A percentile compares a stretch with the other conserved stretches of the same genome.
Evolutionary conservation across 1,140 invertebrate species (phyloP).

Genomic region (roundworm (Caenorhabditis elegans)): DNA sequence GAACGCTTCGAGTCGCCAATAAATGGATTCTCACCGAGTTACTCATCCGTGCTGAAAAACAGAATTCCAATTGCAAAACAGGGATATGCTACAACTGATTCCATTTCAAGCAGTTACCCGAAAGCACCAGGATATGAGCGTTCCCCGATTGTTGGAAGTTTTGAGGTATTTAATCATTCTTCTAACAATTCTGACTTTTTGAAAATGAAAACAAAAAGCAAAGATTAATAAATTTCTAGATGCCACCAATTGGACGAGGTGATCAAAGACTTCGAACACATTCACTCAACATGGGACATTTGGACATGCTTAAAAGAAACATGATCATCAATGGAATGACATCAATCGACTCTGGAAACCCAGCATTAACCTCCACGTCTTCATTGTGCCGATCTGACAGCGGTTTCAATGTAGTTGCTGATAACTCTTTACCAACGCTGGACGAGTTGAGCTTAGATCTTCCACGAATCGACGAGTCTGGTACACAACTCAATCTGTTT

Average conservation of each 20-base stretch:
- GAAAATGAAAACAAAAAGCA: not conserved
- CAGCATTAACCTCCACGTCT: slow-evolving; percentile 37
- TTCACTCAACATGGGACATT: slow-evolving; percentile 44
- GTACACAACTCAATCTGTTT: not conserved
- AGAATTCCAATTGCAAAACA: not conserved
- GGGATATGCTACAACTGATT: slow-evolving; percentile 17
- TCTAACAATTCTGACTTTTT: too few relatives aligned
- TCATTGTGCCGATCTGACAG: slow-evolving; percentile 37
- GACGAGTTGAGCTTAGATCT: slow-evolving; percentile 43
- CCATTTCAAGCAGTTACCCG: slow-evolving; percentile 38
- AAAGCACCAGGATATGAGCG: slow-evolving; percentile 45
- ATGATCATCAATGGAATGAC: not conserved
- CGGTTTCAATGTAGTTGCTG: slow-evolving; percentile 40
- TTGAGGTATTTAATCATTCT: slow-evolving; percentile 17
- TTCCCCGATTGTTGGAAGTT: slow-evolving; percentile 12
- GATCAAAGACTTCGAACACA: slow-evolving; percentile 38
- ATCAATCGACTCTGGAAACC: slow-evolving; percentile 8
- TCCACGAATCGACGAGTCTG: slow-evolving; percentile 32
- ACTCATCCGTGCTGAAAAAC: not conserved
- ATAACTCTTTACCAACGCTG: slow-evolving; percentile 7
- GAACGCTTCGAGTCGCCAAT: not conserved
- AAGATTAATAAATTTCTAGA: not conserved
- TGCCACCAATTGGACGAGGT: slow-evolving; percentile 21
- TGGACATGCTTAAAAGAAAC: slow-evolving; percentile 33
- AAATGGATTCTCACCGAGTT: not conserved